Evolutionary conservation across 2,797 vertebrate species (phyloP), one percentile per base, ranked within the genome.

Genomic region (Enoplosus armatus): DNA sequence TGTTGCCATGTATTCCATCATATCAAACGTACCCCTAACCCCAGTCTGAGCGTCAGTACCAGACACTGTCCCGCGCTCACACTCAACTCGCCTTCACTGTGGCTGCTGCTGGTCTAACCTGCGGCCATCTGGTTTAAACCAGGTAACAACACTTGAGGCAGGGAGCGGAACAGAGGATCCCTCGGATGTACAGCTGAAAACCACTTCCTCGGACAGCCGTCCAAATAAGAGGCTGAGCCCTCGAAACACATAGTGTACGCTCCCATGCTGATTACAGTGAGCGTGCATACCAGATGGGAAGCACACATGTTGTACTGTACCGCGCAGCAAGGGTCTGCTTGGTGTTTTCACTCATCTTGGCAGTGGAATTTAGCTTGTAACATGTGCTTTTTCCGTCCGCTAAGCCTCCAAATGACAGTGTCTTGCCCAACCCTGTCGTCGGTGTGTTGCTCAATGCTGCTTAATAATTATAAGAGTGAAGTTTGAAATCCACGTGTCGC

Each of bases 261-360:
- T 29, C 63, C 45, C 22, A 0, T 43, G 80, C 76, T 93, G 92
- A 94, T 93, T 90, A 90, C 83, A 91, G 91, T 86, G 89, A 88
- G 63, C 75, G 24, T 56, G 47, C 75, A 83, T 63, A 85, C 85
- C 92, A 92, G 89, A 86, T 94, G 92, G 88, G 74, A 59, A 61
- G 68, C 79, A 84, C 75, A 76, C 81, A 79, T 88, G 86, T 70
- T 78, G 74, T 41, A 65, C 58, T 77, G 82, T 59, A 55, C 26
- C 9, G 16, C 50, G 47, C 56, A 33, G 61, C 1, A n/a, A 62
- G n/a, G n/a, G 16, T 29, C 45, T 31, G 48, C 26, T 33, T 5
- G 60, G 58, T 82, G 29, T 83, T 84, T 85, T 69, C 31, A 54
- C 72, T 75, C 72, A 43, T 70, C 45, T 64, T 66, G 50, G 70